A percentile compares a stretch with the other conserved stretches of the same genome.
These are phyloP conservation scores for Platycercus adscitus DNA, from an alignment of 2,113 vertebrate species.

Conservation along the genomic window DNA sequence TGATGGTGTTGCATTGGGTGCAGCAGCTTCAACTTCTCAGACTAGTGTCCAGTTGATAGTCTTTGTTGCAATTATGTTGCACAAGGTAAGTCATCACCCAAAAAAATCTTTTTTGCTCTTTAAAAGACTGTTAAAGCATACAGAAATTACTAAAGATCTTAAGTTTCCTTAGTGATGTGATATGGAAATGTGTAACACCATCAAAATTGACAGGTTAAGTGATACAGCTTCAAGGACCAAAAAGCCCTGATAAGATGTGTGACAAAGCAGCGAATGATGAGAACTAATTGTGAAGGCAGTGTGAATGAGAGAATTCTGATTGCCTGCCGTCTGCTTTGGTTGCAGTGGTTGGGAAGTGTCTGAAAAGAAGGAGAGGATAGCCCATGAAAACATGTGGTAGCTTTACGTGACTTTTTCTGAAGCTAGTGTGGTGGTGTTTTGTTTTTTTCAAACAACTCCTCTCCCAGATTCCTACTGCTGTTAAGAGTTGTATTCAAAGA, in stretches of 20 bases:
- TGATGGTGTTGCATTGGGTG: slow-evolving; percentile 95
- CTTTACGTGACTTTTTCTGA: neutral
- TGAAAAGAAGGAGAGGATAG: neutral
- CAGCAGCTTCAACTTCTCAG: slow-evolving; percentile 98
- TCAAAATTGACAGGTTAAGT: neutral
- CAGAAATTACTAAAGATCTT: neutral
- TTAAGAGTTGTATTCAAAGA: neutral
- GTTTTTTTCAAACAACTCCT: neutral
- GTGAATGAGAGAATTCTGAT: neutral
- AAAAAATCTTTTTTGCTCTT: neutral
- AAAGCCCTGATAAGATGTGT: neutral
- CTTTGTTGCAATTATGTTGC: slow-evolving; percentile 98
- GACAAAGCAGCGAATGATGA: neutral
- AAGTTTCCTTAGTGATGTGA: neutral
- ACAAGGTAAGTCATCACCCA: slow-evolving; percentile 85
- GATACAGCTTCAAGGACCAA: neutral
- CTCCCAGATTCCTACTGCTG: neutral
- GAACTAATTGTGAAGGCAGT: neutral
- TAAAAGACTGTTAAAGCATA: neutral
- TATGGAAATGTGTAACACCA: neutral
- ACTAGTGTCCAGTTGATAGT: slow-evolving; percentile 98
- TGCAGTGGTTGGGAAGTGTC: neutral
- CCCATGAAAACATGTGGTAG: neutral
- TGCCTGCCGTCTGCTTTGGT: neutral
- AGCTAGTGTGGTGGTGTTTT: neutral